These are phyloP conservation scores for Protonemura montana DNA, from an alignment of 2,888 invertebrate genomes.

Conservation along the genomic window DNA sequence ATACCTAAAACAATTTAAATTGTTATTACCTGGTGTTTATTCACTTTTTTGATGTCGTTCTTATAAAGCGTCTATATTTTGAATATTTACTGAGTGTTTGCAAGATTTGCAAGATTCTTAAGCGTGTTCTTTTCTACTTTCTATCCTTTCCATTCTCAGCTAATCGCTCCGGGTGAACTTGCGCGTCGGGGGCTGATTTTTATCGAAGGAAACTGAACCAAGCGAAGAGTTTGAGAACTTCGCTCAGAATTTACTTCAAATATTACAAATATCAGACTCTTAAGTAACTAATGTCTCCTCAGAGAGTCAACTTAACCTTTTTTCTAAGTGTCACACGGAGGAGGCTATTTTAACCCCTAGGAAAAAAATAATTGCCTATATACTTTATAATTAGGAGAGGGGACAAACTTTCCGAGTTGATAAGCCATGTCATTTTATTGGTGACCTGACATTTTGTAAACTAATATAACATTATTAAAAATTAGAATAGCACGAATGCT, in stretches of 20 bases:
- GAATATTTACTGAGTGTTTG: too few species aligned
- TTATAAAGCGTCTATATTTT: too few species aligned
- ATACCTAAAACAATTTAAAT: too few species aligned
- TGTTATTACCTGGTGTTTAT: too few species aligned
- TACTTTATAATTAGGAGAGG: conserved; percentile 33
- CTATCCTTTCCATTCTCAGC: too few species aligned
- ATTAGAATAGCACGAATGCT: not conserved
- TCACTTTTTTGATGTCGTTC: too few species aligned
- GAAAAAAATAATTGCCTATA: conserved; percentile 39
- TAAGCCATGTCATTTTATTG: conserved; percentile 65
- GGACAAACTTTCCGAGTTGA: conserved; percentile 55
- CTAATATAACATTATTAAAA: conserved; percentile 45
- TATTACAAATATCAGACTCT: conserved; percentile 29
- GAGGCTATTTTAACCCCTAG: conserved; percentile 22
- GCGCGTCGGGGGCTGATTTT: not conserved
- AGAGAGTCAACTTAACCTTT: conserved; percentile 56
- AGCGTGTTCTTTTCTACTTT: too few species aligned
- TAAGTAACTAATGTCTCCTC: conserved; percentile 53
- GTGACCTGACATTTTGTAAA: conserved; percentile 64
- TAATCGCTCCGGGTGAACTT: not conserved
- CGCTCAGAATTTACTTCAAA: not conserved
- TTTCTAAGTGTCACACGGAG: conserved; percentile 49
- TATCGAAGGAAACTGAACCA: not conserved
- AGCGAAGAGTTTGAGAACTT: not conserved
- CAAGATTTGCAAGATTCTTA: too few species aligned